Evolutionary conservation across 2,888 invertebrate species (phyloP).

Genomic region (Cylindroiulus punctatus): DNA sequence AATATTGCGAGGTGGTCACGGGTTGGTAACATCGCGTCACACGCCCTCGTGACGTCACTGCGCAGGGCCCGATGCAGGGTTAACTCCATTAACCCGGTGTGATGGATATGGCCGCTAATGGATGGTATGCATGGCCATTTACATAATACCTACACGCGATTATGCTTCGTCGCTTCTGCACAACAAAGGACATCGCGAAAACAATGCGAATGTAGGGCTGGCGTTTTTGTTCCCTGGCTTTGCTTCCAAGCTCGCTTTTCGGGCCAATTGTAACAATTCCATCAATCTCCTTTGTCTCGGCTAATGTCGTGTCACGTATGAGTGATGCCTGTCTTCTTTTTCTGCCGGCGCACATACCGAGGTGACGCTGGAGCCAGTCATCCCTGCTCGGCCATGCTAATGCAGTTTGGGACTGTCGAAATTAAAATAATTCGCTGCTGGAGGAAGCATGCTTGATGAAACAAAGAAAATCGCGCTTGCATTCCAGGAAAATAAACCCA

Average conservation of each 20-base stretch:
- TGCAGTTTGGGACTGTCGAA: background rate
- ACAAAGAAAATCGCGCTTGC: background rate
- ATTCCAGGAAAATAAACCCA: too few relatives aligned
- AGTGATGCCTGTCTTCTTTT: slow-evolving; percentile 25
- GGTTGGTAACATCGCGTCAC: background rate
- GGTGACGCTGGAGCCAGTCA: background rate
- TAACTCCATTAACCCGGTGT: slow-evolving; percentile 17
- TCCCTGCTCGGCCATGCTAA: background rate
- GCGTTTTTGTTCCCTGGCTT: background rate
- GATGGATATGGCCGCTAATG: slow-evolving; percentile 18
- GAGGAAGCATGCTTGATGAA: background rate
- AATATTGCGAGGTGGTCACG: background rate
- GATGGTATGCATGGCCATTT: slow-evolving; percentile 16
- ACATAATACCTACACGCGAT: slow-evolving; percentile 33
- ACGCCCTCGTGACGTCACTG: background rate
- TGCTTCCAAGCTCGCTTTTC: background rate
- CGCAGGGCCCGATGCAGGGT: background rate
- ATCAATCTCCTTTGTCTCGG: slow-evolving; percentile 32
- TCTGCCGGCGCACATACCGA: background rate
- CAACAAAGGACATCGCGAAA: slow-evolving; percentile 22
- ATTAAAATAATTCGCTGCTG: background rate
- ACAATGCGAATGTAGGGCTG: slow-evolving; percentile 9
- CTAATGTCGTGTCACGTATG: slow-evolving; percentile 33
- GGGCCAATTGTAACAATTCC: slow-evolving; percentile 17
- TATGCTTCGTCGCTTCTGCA: slow-evolving; percentile 19